These are phyloP conservation scores for Phaethornis superciliosus DNA, from an alignment of 2,113 vertebrate species.

Conservation along the genomic window DNA sequence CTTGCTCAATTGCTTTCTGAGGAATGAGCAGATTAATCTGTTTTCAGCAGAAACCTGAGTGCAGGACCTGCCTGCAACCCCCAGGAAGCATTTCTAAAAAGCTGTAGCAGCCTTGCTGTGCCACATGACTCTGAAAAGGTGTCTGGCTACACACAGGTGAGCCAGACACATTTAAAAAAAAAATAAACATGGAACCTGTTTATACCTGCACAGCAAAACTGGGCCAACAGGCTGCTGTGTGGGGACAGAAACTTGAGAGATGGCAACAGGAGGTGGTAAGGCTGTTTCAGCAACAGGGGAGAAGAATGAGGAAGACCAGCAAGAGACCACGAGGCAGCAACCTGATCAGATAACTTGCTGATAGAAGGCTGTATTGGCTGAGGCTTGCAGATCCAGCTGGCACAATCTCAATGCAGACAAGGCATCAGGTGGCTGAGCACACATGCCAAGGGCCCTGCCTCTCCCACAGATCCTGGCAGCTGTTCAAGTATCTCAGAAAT, in stretches of 20 bases:
- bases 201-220: not conserved
- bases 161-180: not conserved
- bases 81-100: not conserved
- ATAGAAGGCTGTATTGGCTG: not conserved
- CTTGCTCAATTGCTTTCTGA: not conserved
- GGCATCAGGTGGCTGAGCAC: slow-evolving; percentile 41
- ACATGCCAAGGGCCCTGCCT: slow-evolving; percentile 3
- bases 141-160: not conserved
- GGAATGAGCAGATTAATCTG: not conserved
- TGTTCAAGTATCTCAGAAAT: not conserved
- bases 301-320: not conserved
- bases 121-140: accelerated
- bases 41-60: not conserved
- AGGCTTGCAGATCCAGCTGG: not conserved
- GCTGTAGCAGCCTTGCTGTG: no score
- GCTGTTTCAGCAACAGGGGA: not conserved
- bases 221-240: accelerated
- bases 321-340: not conserved
- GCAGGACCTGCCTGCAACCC: not conserved
- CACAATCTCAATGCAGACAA: not conserved
- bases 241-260: not conserved
- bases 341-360: not conserved
- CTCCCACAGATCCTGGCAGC: not conserved
- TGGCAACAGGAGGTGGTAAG: not conserved
- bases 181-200: not conserved